phyloP scores from a whole-genome alignment of 2,113 vertebrate genomes.

The Cepphus grylle region DNA sequence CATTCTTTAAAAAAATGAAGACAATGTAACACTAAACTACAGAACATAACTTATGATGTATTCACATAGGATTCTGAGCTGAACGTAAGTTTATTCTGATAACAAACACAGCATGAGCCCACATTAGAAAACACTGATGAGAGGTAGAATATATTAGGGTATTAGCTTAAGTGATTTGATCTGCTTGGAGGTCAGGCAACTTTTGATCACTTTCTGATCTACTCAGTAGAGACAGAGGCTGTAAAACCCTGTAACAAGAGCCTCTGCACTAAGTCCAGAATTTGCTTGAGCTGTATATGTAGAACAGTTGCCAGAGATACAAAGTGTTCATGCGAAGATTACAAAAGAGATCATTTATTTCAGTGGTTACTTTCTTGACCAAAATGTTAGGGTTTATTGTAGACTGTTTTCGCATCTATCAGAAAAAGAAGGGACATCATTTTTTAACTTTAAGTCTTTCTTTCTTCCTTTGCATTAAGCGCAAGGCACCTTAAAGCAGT shows the following conservation, averaged over 20 bases:
- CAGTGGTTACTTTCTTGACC: neutral
- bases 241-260: neutral
- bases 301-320: neutral
- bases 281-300: neutral
- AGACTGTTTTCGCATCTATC: neutral
- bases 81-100: neutral
- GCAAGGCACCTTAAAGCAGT: neutral
- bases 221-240: neutral
- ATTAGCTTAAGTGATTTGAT: neutral
- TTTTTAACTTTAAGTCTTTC: neutral
- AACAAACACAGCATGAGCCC: neutral
- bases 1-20: neutral
- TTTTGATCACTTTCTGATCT: neutral
- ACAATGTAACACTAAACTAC: neutral
- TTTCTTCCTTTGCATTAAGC: neutral
- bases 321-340: neutral
- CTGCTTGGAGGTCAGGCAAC: neutral
- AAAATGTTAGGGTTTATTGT: neutral
- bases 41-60: neutral
- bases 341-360: neutral
- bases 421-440: neutral
- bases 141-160: neutral
- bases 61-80: neutral
- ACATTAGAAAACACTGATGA: neutral
- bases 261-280: neutral